Evolutionary conservation across 2,888 invertebrate genomes (phyloP), one percentile per base, ranked within the genome.

Genomic region (Acanthosoma haemorrhoidale): DNA sequence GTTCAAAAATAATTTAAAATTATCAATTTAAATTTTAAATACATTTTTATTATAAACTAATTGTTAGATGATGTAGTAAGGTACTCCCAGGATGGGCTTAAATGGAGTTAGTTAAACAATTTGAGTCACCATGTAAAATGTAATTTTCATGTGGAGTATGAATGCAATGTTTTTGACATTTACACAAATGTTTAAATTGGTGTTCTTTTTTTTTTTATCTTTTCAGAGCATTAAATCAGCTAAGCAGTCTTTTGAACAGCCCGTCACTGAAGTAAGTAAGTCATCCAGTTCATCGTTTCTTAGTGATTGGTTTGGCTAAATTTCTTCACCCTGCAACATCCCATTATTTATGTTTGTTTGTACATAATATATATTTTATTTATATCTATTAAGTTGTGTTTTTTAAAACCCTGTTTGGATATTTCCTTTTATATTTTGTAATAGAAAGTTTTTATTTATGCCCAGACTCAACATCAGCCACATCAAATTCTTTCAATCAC

Each of bases 301-400:
- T 79, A 88, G 89, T 9, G 91, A 92, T 79, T 92, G 91, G 91
- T 92, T 92, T 78, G 85, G 88, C 72, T 32, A 70, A 64, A n/a
- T 9, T 29, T 57, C 29, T 25, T 60, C 34, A 34, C 32, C 25
- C 13, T 32, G 32, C n/a, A 32, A 25, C 34, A 51, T 58, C 43
- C 38, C 57, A 21, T 59, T 38, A 38, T 31, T 69, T 51, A 63
- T 31, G 16, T 13, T 59, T 59, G 59, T 59, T 34, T 32, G 31
- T 59, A 59, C 16, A 32, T 59, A 32, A 32, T 59, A 31, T 32
- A 16, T 18, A 59, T 59, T 59, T 34, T 34, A 59, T 59, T 36
- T 36, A 31, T 34, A 59, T 34, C 31, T 34, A 59, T 59, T 31
- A 36, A 36, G 13, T 36, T 36, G 13, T 36, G 38, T 36, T 9